These are phyloP conservation scores for Malthinus flaveolus DNA, from an alignment of 2,888 invertebrate species.

Conservation along the genomic window DNA sequence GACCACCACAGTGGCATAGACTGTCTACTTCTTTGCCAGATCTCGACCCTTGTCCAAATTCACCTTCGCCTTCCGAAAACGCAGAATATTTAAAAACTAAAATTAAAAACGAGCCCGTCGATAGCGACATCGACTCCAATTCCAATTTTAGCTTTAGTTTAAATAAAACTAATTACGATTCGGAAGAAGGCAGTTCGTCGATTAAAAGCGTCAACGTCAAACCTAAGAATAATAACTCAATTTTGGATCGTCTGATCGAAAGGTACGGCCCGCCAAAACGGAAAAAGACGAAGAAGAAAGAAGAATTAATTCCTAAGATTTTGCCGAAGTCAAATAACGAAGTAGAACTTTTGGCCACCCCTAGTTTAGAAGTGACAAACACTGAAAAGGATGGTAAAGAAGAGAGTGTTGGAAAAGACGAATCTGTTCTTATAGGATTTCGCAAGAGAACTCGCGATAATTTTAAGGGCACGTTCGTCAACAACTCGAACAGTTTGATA, in stretches of 20 bases:
- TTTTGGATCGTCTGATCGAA: constrained; percentile 68
- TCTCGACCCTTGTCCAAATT: constrained; percentile 72
- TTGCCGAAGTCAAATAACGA: constrained; percentile 61
- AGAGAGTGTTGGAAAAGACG: constrained; percentile 55
- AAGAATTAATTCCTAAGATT: constrained; percentile 60
- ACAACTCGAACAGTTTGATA: constrained; percentile 62
- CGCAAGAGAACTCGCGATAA: constrained; percentile 70
- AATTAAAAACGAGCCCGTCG: constrained; percentile 55
- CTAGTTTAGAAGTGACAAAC: constrained; percentile 60
- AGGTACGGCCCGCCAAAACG: constrained; percentile 66
- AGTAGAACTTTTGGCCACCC: constrained; percentile 65
- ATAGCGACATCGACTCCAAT: constrained; percentile 71
- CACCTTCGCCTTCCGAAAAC: constrained; percentile 68
- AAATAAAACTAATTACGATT: constrained; percentile 64
- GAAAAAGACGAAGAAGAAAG: constrained; percentile 61
- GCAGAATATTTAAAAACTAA: constrained; percentile 43
- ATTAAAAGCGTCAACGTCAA: constrained; percentile 63
- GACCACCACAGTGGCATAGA: constrained; percentile 69
- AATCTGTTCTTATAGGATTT: constrained; percentile 66
- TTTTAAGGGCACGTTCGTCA: constrained; percentile 68
- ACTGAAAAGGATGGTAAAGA: constrained; percentile 51
- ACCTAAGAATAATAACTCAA: constrained; percentile 59
- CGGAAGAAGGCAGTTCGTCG: constrained; percentile 70
- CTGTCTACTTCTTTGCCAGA: constrained; percentile 78
- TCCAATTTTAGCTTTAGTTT: constrained; percentile 63